Evolutionary conservation across 2,797 vertebrate genomes (phyloP).

Genomic region (Pseudochromis fuscus): DNA sequence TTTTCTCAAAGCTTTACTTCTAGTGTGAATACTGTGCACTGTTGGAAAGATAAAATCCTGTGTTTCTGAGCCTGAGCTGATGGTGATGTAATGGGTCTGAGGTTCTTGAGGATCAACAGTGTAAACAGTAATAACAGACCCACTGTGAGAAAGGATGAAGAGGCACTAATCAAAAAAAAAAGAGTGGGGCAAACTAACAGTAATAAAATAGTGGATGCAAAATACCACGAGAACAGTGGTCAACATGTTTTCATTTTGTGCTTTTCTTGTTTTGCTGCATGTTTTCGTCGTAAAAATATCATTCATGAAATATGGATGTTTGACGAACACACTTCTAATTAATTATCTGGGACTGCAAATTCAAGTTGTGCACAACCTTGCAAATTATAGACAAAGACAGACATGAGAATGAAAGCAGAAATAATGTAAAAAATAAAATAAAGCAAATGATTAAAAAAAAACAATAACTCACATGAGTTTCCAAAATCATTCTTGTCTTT

Average conservation of each 20-base stretch:
- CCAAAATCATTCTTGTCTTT: conserved; percentile 97
- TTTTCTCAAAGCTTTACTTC: too few species aligned
- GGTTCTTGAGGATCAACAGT: conserved; percentile 41
- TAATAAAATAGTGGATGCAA: conserved; percentile 19
- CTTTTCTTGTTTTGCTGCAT: not conserved
- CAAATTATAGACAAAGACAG: conserved; percentile 31
- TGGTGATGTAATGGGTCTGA: conserved; percentile 16
- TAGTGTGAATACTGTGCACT: too few species aligned
- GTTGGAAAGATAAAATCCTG: too few species aligned
- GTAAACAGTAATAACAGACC: conserved; percentile 43
- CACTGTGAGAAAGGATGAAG: conserved; percentile 10
- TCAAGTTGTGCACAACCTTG: conserved; percentile 6
- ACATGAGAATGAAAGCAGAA: conserved; percentile 51
- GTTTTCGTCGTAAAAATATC: not conserved
- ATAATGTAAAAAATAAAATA: conserved; percentile 73
- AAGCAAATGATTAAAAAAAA: conserved; percentile 74
- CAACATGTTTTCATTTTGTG: conserved; percentile 2
- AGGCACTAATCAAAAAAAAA: not conserved
- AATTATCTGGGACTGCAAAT: conserved; percentile 5
- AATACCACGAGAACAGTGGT: conserved; percentile 24
- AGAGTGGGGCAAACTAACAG: not conserved
- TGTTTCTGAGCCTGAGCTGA: too few species aligned
- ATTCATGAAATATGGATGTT: not conserved
- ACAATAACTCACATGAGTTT: conserved; percentile 97
- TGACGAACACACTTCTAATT: not conserved